Evolutionary conservation across 1,140 invertebrate species (phyloP), one percentile per base, ranked within the genome.

Genomic region (Tetraneura akinire): DNA sequence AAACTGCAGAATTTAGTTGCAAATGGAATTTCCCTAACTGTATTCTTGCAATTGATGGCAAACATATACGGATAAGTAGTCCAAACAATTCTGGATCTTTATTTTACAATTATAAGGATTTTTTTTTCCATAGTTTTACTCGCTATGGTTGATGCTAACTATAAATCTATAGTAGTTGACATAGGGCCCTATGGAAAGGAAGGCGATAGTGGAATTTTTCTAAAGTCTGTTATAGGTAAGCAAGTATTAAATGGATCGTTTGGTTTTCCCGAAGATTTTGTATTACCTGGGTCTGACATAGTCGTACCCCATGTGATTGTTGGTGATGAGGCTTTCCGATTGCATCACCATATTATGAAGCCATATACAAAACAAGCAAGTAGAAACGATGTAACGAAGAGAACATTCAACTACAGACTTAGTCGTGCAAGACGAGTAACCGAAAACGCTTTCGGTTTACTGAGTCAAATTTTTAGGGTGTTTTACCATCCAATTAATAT

Each of bases 91-190:
- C 82, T 51, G 86, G 86, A 23, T 83, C 83, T 9, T 84, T n/a
- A 88, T 83, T 83, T 87, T 13, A 51, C 66, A 88, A 88, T 82
- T 87, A 87, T 66, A 88, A 88, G 81, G 68, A 84, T n/a, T 5
- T 84, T 81, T 81, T 88, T 86, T 83, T 87, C 85, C 29, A 85
- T 87, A 42, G 86, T 88, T 66, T 55, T 55, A 55, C 21, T 55
- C 1, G 49, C 21, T 47, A 82, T 82, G 74, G 82, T 88, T 62
- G 85, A 88, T 82, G 60, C 60, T 14, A 32, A 62, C n/a, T n/a
- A n/a, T n/a, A n/a, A n/a, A n/a, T n/a, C n/a, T n/a, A n/a, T n/a
- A n/a, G n/a, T n/a, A n/a, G n/a, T n/a, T n/a, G n/a, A n/a, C 29
- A 84, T 88, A 16, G 86, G 86, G 42, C 83, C 84, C 13, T 85